These are phyloP conservation scores for Lasioglossum figueresi DNA, from an alignment of 2,888 invertebrate genomes.

Conservation along the genomic window DNA sequence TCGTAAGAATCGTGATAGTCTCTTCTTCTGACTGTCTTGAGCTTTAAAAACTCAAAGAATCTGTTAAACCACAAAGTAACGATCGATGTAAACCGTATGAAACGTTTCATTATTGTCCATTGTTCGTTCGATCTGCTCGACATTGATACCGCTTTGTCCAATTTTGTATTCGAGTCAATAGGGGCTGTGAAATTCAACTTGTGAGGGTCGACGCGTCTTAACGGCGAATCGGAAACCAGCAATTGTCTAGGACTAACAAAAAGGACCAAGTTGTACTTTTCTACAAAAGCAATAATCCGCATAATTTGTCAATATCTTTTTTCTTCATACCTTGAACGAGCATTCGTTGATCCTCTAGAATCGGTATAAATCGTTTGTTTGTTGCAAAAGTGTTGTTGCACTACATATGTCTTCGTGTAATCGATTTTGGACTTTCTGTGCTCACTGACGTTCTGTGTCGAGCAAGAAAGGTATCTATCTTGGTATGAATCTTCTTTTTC, in stretches of 20 bases:
- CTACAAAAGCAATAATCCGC: background rate
- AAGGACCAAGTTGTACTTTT: background rate
- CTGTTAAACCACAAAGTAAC: slow-evolving; percentile 67
- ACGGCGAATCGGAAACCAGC: background rate
- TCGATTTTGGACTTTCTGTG: background rate
- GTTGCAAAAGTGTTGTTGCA: slow-evolving; percentile 72
- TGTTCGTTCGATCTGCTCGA: slow-evolving; percentile 39
- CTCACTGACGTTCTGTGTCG: background rate
- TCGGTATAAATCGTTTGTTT: slow-evolving; percentile 71
- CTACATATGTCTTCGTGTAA: slow-evolving; percentile 48
- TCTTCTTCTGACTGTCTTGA: slow-evolving; percentile 69
- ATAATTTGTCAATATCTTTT: background rate
- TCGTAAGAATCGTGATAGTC: slow-evolving; percentile 69
- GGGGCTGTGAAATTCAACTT: slow-evolving; percentile 58
- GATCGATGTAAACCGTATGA: slow-evolving; percentile 60
- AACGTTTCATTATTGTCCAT: slow-evolving; percentile 62
- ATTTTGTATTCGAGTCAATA: slow-evolving; percentile 77
- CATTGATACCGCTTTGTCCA: slow-evolving; percentile 69
- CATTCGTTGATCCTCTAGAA: slow-evolving; percentile 15
- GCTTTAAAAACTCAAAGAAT: slow-evolving; percentile 70
- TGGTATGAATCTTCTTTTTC: slow-evolving; percentile 84
- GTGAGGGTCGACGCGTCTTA: slow-evolving; percentile 16
- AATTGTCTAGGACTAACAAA: slow-evolving; percentile 26
- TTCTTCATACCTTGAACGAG: slow-evolving; percentile 49
- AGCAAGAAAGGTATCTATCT: background rate